Evolutionary conservation across 2,113 vertebrate species (phyloP).

Genomic region (Oncorhynchus mykiss): DNA sequence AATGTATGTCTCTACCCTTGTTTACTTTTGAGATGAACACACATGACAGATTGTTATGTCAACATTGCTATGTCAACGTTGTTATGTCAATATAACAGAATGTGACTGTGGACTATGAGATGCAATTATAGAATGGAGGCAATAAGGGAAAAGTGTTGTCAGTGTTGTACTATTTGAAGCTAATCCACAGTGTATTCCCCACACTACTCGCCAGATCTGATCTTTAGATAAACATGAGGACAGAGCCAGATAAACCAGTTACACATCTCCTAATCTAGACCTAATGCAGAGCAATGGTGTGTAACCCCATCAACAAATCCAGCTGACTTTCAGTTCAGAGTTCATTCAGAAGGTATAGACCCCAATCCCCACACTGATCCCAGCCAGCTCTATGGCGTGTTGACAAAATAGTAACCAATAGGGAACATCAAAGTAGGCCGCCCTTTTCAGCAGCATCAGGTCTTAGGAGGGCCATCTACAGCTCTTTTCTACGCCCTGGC

Average conservation of each 20-base stretch:
- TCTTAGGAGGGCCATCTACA: not conserved
- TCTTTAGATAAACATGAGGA: constrained; percentile 4
- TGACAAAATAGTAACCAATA: constrained; percentile 39
- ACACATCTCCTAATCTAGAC: not conserved
- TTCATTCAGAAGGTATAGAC: constrained; percentile 9
- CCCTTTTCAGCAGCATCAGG: constrained; percentile 12
- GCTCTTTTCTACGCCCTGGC: constrained; percentile 12
- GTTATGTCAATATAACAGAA: too few species aligned
- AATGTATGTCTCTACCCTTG: too few species aligned
- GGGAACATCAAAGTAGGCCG: constrained; percentile 46
- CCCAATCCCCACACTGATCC: constrained; percentile 17
- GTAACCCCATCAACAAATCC: not conserved
- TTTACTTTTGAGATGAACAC: too few species aligned
- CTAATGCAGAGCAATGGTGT: constrained; percentile 3
- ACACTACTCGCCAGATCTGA: not conserved
- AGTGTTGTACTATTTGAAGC: too few species aligned
- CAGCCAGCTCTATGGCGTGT: constrained; percentile 9
- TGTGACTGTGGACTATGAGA: not conserved
- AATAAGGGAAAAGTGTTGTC: not conserved
- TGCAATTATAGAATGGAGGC: not conserved
- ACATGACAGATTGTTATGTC: too few species aligned
- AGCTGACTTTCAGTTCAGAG: not conserved
- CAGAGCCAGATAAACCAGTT: not conserved
- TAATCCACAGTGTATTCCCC: not conserved
- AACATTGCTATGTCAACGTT: too few species aligned